A percentile compares a stretch with the other conserved stretches of the same genome.
These are phyloP conservation scores for Pachyuromys duprasi DNA, from an alignment of 2,797 vertebrate genomes.

Conservation along the genomic window DNA sequence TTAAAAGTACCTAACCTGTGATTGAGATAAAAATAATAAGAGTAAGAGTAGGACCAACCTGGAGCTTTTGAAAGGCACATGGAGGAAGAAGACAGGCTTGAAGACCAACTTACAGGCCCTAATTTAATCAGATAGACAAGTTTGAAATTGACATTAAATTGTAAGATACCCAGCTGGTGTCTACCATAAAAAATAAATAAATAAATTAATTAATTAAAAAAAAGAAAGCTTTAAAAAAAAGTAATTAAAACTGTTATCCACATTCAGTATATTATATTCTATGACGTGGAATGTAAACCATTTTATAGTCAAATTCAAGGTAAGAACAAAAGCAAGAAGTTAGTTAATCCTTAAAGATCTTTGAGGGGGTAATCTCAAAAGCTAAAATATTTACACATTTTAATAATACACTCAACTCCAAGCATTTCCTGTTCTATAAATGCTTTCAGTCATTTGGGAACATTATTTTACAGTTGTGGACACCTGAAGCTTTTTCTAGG, in stretches of 20 bases:
- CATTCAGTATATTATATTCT: slow-evolving; percentile 60
- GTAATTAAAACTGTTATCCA: slow-evolving; percentile 82
- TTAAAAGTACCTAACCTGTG: no score
- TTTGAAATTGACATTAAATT: neutral
- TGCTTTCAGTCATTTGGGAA: neutral
- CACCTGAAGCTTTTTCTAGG: neutral
- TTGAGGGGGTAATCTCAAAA: neutral
- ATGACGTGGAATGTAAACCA: slow-evolving; percentile 71
- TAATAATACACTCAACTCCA: neutral
- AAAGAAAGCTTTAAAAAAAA: no score
- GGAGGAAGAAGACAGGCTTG: neutral
- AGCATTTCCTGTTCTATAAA: neutral
- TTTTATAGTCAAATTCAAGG: slow-evolving; percentile 61
- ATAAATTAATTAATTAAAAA: no score
- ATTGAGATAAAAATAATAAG: no score
- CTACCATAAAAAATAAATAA: neutral
- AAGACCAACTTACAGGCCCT: no score
- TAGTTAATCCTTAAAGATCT: neutral
- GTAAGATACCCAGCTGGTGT: neutral
- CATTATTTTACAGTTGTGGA: neutral
- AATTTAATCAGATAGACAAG: neutral
- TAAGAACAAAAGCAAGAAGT: neutral
- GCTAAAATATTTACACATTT: neutral
- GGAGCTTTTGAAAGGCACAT: neutral
- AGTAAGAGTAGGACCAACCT: neutral